These are phyloP conservation scores for Hassar affinis DNA, from an alignment of 2,113 vertebrate species.

Conservation along the genomic window DNA sequence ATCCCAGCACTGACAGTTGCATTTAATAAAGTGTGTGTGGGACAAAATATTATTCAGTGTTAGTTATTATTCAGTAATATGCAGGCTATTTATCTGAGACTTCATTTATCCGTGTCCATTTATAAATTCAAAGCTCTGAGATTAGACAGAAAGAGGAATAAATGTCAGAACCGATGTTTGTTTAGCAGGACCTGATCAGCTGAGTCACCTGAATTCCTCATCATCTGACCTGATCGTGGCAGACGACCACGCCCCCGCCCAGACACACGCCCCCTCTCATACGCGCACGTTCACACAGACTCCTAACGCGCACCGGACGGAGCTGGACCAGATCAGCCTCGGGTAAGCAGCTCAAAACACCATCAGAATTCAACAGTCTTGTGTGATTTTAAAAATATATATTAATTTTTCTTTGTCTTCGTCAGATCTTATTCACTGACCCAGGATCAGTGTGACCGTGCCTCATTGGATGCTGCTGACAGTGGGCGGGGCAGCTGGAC, in stretches of 20 bases:
- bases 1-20: background rate
- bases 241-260: conserved; percentile 24
- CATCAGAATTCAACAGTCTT: background rate
- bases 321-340: conserved; percentile 91
- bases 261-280: conserved; percentile 25
- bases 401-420: conserved; percentile 28
- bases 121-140: background rate
- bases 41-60: no score
- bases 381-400: no score
- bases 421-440: conserved; percentile 92
- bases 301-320: conserved; percentile 53
- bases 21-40: background rate
- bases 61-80: background rate
- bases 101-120: background rate
- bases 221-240: conserved; percentile 45
- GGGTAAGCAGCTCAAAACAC: conserved; percentile 75
- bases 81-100: background rate
- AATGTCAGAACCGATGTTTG: background rate
- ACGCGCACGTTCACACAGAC: conserved; percentile 25
- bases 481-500: conserved; percentile 98
- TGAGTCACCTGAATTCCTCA: conserved; percentile 48
- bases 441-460: conserved; percentile 94
- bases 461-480: conserved; percentile 93
- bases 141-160: background rate
- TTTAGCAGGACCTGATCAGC: conserved; percentile 39